A percentile compares a stretch with the other conserved stretches of the same genome.
Evolutionary conservation across 2,888 invertebrate genomes (phyloP).

Genomic region (Mystacides longicornis): DNA sequence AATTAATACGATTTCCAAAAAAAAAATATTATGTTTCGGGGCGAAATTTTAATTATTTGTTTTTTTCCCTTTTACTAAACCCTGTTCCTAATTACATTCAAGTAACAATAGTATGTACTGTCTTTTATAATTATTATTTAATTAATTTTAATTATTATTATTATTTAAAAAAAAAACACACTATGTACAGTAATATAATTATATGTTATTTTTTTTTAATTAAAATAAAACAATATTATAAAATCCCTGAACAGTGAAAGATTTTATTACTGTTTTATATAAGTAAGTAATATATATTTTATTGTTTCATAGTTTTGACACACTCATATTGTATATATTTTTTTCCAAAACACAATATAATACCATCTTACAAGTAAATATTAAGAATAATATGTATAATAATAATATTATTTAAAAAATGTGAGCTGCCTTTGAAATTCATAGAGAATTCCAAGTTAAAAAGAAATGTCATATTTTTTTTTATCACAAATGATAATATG

Average conservation of each 20-base stretch:
- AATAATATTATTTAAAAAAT: background rate
- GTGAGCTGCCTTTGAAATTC: background rate
- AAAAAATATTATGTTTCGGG: too few relatives aligned
- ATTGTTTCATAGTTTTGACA: too few relatives aligned
- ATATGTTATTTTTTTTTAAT: too few relatives aligned
- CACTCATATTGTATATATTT: background rate
- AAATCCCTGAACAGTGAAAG: too few relatives aligned
- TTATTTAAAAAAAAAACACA: too few relatives aligned
- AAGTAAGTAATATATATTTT: too few relatives aligned
- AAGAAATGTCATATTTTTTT: background rate
- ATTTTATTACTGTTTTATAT: too few relatives aligned
- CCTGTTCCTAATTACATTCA: conserved; percentile 25
- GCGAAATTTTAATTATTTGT: too few relatives aligned
- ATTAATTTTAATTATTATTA: background rate
- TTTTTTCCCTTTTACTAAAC: too few relatives aligned
- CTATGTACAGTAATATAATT: too few relatives aligned
- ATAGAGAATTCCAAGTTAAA: background rate
- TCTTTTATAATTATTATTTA: background rate
- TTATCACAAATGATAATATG: background rate
- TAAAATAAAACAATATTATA: too few relatives aligned
- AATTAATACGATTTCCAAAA: too few relatives aligned
- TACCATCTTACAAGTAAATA: background rate
- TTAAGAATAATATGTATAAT: background rate
- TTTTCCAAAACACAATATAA: background rate
- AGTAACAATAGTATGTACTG: conserved; percentile 12